These are phyloP conservation scores for Aepyceros melampus DNA, from an alignment of 2,113 vertebrate genomes.

Conservation along the genomic window DNA sequence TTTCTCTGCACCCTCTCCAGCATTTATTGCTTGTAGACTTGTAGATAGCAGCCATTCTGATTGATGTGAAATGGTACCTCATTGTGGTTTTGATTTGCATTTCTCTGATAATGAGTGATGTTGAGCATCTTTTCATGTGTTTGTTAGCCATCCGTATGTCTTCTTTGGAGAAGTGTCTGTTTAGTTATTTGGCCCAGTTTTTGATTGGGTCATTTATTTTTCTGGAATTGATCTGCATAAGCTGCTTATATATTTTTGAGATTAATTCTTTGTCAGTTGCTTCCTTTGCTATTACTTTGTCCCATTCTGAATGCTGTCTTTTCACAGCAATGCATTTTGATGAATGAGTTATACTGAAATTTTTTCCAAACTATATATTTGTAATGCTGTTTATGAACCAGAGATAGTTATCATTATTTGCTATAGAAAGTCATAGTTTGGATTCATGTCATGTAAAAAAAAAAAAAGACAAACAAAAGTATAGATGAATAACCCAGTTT, in stretches of 20 bases:
- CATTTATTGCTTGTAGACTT: neutral
- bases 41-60: neutral
- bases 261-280: neutral
- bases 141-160: neutral
- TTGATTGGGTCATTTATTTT: neutral
- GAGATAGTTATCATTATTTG: neutral
- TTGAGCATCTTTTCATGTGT: neutral
- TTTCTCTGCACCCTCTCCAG: neutral
- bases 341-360: neutral
- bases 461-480: neutral
- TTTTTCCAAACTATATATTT: neutral
- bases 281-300: neutral
- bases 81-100: neutral
- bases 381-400: neutral
- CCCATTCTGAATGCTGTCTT: neutral
- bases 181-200: neutral
- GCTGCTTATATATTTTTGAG: neutral
- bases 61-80: neutral
- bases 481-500: neutral
- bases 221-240: neutral
- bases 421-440: conserved; percentile 5
- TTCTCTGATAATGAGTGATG: neutral
- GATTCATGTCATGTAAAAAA: neutral
- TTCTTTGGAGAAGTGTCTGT: neutral
- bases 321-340: neutral